Base-by-base conservation (phyloP, 1,140 invertebrate genomes). In the Eueides isabella region DNA sequence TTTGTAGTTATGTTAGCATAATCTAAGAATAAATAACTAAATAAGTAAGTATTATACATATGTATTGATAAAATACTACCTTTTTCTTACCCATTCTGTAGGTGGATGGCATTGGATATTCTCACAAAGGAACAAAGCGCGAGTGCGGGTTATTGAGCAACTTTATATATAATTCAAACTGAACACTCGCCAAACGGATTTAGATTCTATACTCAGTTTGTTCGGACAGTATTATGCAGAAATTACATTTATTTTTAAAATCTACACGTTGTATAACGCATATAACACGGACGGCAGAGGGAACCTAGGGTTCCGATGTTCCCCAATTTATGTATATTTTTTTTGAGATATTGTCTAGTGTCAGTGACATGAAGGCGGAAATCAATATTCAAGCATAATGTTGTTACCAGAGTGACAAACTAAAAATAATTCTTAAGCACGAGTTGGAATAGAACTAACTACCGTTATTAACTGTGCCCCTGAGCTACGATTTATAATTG, bases 131-230 rank as follows among this genome's bases (percentile, higher is more conserved):
- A 71, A 72, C 76, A 74, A 74, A 69, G 63, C 66, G 69, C 62
- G 68, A 55, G 72, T 80, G 78, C 78, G 61, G 75, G 78, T 82
- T 80, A 82, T 80, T 75, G 80, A 73, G 74, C 74, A 84, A 84
- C 82, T 84, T 84, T 77, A 80, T 79, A 75, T 84, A 82, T 82
- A 84, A 84, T 77, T 84, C 82, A 84, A 81, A 76, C 73, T 80
- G 81, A 81, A 79, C 73, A 81, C 77, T 81, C 80, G 67, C 62
- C 55, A 31, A 74, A 79, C 63, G 74, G 71, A 67, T 79, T 71
- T 71, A 75, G 48, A 75, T 75, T 72, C 73, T 72, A 71, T 75
- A 75, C 30, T 64, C 64, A 61, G 33, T 66, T 69, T n/a, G 61
- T 65, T 19, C 5, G n/a, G 61, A 48, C 23, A n/a, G 72, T 11